Evolutionary conservation across 2,797 vertebrate genomes (phyloP), one percentile per base, ranked within the genome.

Genomic region (Rachycentron canadum): DNA sequence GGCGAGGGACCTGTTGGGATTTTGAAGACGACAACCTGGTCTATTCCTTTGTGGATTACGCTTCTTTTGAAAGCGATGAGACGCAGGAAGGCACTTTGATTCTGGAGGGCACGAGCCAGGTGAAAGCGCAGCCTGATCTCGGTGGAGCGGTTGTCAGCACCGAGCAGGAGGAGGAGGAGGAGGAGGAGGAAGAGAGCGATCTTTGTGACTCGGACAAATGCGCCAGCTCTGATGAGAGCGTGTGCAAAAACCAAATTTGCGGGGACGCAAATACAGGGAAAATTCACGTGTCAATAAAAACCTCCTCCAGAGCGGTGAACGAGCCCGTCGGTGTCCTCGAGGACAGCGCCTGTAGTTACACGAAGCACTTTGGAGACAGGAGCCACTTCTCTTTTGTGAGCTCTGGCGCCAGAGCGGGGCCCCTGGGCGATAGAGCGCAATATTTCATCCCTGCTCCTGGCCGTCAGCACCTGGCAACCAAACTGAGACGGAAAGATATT

Each of bases 11-110:
- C 16, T 95, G 94, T 60, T 98, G 97, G 97, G 97, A 97, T 73
- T 96, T 97, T 71, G 97, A 97, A 77, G 97, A 99, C 79, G 96
- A 97, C 92, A 98, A 98, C 80, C 94, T 98, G 76, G 97, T 98
- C 53, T 98, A 97, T 85, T 97, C 97, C 0, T 99, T 99, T 87
- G 96, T 97, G 93, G 98, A 98, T 92, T 98, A 98, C 67, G 97
- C 97, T 73, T 98, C 97, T 17, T 97, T 98, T 70, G 96, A 97
- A 64, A 97, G 97, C 66, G 95, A 97, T 21, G 96, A 96, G 43
- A 96, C 95, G 28, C 94, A 92, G 25, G 92, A 92, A 76, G 92
- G 92, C 41, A 92, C 87, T 47, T 40, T 94, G 84, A 86, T 91
- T 2, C 13, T 87, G 45, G 93, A 92, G 67, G 92, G 84, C 81